These are phyloP conservation scores for Epirrita christyi DNA, from an alignment of 2,888 invertebrate genomes.

Conservation along the genomic window DNA sequence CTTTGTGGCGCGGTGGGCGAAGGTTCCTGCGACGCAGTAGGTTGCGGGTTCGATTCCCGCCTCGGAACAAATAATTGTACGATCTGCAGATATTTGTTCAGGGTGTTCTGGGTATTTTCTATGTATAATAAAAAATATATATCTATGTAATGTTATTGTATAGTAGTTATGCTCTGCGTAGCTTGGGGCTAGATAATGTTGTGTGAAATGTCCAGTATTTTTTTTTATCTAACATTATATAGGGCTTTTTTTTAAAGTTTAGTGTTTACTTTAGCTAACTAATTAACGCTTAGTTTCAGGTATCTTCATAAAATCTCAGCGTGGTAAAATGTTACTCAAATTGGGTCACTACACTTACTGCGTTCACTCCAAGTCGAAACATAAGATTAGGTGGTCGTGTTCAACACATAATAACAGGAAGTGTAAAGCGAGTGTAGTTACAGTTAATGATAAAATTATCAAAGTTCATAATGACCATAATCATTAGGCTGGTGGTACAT, in stretches of 20 bases:
- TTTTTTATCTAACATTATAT: no score
- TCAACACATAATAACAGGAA: conserved; percentile 41
- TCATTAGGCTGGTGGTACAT: neutral
- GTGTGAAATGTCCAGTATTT: no score
- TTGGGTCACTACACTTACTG: conserved; percentile 46
- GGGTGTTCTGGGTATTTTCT: no score
- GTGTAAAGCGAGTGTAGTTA: conserved; percentile 43
- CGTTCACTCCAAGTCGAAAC: conserved; percentile 10
- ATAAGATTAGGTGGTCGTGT: conserved; percentile 38
- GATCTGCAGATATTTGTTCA: no score
- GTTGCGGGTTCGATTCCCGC: no score
- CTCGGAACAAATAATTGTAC: no score
- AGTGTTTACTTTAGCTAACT: neutral
- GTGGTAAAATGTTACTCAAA: conserved; percentile 45
- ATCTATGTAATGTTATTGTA: no score
- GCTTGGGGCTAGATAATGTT: no score
- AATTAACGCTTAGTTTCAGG: conserved; percentile 30
- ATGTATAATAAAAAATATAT: no score
- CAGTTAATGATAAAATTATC: conserved; percentile 36
- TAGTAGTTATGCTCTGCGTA: no score
- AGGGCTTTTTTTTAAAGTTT: neutral
- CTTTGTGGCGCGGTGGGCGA: no score
- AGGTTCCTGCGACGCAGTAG: no score
- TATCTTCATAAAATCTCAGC: conserved; percentile 40
- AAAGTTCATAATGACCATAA: conserved; percentile 36